Conservation (phyloP, 2,797 vertebrate species). For the Arctocebus calabarensis region DNA sequence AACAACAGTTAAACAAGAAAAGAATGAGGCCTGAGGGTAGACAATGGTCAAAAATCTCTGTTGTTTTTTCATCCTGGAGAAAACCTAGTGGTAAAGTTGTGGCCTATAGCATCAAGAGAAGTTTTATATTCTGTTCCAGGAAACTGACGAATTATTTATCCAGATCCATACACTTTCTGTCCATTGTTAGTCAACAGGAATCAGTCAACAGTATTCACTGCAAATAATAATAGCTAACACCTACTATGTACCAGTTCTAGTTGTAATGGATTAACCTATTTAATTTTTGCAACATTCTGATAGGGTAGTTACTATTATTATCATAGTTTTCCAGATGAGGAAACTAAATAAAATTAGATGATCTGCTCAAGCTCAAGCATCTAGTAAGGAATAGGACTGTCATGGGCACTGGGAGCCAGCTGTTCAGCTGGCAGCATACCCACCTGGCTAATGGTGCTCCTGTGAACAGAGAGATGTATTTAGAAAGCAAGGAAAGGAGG, state of each 20-base stretch:
- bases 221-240: not conserved
- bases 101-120: not conserved
- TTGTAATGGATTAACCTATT: not conserved
- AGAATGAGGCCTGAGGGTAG: not conserved
- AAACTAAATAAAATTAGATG: not conserved
- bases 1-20: not conserved
- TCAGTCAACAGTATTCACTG: not conserved
- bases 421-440: not conserved
- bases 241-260: not conserved
- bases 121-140: not conserved
- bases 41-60: not conserved
- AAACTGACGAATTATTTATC: not conserved
- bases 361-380: not conserved
- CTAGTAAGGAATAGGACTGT: not conserved
- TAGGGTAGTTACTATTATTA: not conserved
- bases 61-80: not conserved
- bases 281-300: not conserved
- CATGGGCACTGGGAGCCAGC: not conserved
- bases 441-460: not conserved
- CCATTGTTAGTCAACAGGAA: not conserved
- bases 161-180: not conserved
- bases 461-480: not conserved
- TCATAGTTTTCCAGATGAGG: not conserved
- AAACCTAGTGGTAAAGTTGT: not conserved
- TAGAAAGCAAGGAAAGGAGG: not conserved